Evolutionary conservation across 2,797 vertebrate species (phyloP).

Genomic region (Enteromius trimaculatus): DNA sequence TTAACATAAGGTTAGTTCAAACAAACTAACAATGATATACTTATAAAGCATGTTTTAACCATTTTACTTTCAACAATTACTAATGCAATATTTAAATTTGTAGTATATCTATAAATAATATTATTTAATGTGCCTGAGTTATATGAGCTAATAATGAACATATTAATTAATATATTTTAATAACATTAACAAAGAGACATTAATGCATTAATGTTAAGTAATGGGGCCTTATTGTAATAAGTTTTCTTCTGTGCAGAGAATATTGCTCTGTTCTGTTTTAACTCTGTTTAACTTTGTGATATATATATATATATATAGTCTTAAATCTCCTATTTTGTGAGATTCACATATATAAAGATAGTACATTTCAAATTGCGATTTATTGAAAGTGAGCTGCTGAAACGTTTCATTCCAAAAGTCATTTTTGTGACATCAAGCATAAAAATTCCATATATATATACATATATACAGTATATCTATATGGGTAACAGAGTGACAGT

Average conservation of each 20-base stretch:
- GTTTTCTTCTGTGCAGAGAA: not conserved
- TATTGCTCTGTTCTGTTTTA: not conserved
- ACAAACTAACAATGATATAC: not conserved
- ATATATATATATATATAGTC: not conserved
- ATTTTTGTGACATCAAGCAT: not conserved
- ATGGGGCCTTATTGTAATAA: not conserved
- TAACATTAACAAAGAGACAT: not conserved
- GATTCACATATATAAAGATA: not conserved
- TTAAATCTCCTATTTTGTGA: not conserved
- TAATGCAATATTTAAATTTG: not conserved
- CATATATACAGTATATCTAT: too few relatives aligned
- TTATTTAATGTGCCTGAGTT: not conserved
- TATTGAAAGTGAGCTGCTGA: too few relatives aligned
- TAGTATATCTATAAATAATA: not conserved
- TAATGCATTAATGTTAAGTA: not conserved
- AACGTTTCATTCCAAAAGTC: too few relatives aligned
- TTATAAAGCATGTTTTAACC: too few relatives aligned
- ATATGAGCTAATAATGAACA: not conserved
- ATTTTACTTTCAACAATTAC: too few relatives aligned
- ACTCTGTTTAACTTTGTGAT: not conserved
- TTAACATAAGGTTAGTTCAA: not conserved
- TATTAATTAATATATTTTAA: not conserved
- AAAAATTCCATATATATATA: too few relatives aligned
- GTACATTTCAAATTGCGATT: not conserved
- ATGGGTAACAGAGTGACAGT: not conserved